Conservation (phyloP, 2,797 vertebrate genomes). For the Stomatorhinus walkeri region DNA sequence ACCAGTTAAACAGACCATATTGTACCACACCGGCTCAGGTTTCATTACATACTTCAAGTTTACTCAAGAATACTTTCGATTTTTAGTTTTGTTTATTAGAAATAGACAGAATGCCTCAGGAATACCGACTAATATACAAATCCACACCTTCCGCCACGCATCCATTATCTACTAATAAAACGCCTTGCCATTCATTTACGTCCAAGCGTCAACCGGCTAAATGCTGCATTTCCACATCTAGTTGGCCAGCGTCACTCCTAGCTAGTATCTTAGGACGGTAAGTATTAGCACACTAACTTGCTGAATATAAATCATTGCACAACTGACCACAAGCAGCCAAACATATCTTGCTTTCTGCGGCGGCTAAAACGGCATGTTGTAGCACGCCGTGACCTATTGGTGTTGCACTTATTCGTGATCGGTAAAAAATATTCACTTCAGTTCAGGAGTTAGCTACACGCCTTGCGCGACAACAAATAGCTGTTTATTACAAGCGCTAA, state of each 20-base stretch:
- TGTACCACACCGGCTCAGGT: not conserved
- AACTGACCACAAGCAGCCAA: not conserved
- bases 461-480: not conserved
- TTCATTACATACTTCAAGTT: not conserved
- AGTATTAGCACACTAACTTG: not conserved
- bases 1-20: not conserved
- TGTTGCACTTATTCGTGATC: not conserved
- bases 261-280: not conserved
- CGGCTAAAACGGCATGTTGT: not conserved
- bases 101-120: not conserved
- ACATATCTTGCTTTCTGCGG: not conserved
- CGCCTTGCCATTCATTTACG: not conserved
- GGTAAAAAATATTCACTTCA: not conserved
- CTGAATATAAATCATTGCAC: not conserved
- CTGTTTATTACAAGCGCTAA: not conserved
- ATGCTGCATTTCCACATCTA: conserved; percentile 25
- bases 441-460: not conserved
- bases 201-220: not conserved
- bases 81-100: not conserved
- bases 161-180: not conserved
- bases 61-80: not conserved
- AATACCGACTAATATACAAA: not conserved
- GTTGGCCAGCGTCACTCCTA: conserved; percentile 22
- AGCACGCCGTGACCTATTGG: not conserved
- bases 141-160: not conserved